A percentile compares a stretch with the other conserved stretches of the same genome.
Evolutionary conservation across 35 echinoderm and acorn worm species (phyloP).

Genomic region (Lytechinus variegatus): DNA sequence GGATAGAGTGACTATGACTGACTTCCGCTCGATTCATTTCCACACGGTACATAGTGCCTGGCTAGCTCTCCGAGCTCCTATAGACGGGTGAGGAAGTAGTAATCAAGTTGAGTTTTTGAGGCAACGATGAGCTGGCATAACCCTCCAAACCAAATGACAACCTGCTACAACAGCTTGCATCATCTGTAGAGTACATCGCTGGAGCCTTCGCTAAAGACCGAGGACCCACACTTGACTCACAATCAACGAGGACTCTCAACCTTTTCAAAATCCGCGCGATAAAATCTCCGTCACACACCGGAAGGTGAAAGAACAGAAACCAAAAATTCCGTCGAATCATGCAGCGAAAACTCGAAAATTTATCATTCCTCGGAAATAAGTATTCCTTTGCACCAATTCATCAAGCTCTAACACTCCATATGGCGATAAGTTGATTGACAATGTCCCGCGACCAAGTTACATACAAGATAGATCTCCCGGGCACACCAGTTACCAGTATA

Average conservation of each 20-base stretch:
- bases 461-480: neutral
- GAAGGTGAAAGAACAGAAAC: neutral
- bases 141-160: neutral
- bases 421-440: neutral
- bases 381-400: neutral
- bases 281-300: neutral
- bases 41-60: slow-evolving; percentile 48
- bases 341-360: neutral
- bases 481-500: neutral
- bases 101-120: slow-evolving; percentile 41
- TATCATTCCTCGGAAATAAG: neutral
- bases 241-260: neutral
- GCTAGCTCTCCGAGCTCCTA: slow-evolving; percentile 20
- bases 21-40: slow-evolving; percentile 52
- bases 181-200: neutral
- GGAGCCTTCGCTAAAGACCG: neutral
- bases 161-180: neutral
- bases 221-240: neutral
- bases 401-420: neutral
- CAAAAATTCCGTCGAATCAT: neutral
- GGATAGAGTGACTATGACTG: slow-evolving; percentile 42
- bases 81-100: slow-evolving; percentile 40
- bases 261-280: neutral
- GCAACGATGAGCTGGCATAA: slow-evolving; percentile 42
- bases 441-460: neutral